Percentiles rank a stretch among this genome's conserved stretches.
Conservation (phyloP, 2,797 vertebrate species). For the Sphenodon punctatus region DNA sequence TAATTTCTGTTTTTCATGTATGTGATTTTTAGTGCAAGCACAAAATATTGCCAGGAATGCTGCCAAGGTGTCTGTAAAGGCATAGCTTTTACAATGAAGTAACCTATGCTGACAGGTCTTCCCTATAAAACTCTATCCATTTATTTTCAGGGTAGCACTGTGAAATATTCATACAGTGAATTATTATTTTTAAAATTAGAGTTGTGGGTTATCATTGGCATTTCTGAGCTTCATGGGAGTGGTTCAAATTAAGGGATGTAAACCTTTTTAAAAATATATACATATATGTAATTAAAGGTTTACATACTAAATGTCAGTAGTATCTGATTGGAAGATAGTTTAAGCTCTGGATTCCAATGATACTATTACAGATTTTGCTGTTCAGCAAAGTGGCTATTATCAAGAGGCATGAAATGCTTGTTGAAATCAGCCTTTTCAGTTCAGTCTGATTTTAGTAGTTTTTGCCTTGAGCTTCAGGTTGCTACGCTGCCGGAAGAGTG, state of each 20-base stretch:
- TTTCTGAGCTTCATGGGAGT: not conserved
- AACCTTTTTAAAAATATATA: not conserved
- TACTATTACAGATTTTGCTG: not conserved
- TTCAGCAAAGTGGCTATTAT: conserved; percentile 2
- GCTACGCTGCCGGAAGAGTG: not conserved
- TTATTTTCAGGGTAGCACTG: not conserved
- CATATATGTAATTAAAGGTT: not conserved
- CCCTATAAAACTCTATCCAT: not conserved
- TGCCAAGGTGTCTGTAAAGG: not conserved
- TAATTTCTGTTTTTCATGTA: not conserved
- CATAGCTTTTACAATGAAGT: too few species aligned
- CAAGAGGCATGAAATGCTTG: not conserved
- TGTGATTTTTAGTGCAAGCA: not conserved
- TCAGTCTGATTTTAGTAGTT: not conserved
- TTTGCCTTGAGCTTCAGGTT: conserved; percentile 2
- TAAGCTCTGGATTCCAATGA: not conserved
- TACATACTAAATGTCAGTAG: not conserved
- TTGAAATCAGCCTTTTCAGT: not conserved
- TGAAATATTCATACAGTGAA: not conserved
- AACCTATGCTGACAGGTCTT: not conserved
- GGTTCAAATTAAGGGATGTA: not conserved
- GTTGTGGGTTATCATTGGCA: not conserved
- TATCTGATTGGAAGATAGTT: not conserved
- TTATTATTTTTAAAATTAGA: not conserved
- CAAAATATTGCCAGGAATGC: not conserved